Conservation (phyloP, 1,140 invertebrate species). For the Carcinoscorpius rotundicauda region DNA sequence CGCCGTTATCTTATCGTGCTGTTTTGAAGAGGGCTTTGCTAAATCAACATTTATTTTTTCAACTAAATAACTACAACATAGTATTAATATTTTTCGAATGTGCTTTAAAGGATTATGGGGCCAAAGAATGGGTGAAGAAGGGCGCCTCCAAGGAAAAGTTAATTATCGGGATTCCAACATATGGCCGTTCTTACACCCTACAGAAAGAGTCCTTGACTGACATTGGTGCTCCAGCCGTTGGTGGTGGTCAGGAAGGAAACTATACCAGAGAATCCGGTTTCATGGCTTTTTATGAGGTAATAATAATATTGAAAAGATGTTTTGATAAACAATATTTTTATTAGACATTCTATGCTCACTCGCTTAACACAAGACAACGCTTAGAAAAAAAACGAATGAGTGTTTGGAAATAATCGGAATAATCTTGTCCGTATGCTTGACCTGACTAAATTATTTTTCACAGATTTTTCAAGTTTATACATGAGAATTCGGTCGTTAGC, state of each 20-base stretch:
- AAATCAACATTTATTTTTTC: too few relatives aligned
- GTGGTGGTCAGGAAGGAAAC: constrained; percentile 57
- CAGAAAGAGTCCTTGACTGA: constrained; percentile 76
- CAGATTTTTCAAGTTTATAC: too few relatives aligned
- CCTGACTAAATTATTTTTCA: too few relatives aligned
- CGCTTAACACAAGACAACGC: too few relatives aligned
- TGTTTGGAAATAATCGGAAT: too few relatives aligned
- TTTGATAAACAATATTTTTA: background rate
- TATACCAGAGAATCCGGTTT: constrained; percentile 81
- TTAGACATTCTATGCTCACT: too few relatives aligned
- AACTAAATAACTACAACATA: too few relatives aligned
- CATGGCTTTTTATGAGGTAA: constrained; percentile 76
- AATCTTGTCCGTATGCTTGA: background rate
- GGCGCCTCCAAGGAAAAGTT: constrained; percentile 91
- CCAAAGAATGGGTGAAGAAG: constrained; percentile 82
- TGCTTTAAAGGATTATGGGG: constrained; percentile 59
- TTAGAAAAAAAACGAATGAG: too few relatives aligned
- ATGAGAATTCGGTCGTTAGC: too few relatives aligned
- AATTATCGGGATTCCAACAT: constrained; percentile 90
- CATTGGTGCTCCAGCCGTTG: constrained; percentile 77
- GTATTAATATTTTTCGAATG: too few relatives aligned
- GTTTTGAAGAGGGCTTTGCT: too few relatives aligned
- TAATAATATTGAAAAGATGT: background rate
- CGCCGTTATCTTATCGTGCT: too few relatives aligned
- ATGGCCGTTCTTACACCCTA: constrained; percentile 88